Evolutionary conservation across 2,888 invertebrate genomes (phyloP), one percentile per base, ranked within the genome.

Genomic region (Sceliomorpha sp.): DNA sequence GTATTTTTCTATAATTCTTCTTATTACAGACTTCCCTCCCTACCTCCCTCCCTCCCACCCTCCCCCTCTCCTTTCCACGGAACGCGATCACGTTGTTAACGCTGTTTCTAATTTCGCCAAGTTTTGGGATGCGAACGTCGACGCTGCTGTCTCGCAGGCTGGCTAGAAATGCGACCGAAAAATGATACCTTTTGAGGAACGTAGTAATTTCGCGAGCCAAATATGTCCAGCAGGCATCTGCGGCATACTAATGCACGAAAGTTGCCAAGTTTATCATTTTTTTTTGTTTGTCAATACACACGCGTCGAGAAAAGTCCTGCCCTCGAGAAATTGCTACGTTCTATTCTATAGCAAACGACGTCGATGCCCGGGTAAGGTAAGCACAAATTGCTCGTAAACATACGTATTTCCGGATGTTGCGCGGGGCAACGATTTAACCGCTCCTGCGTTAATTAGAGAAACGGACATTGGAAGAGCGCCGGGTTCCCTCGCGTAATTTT

Each of bases 131-230:
- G 14, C 36, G 48, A 31, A 31, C 31, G 31, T 31, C 10, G 31
- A 31, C 9, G 31, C 31, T 12, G 32, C n/a, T n/a, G n/a, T n/a
- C n/a, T 32, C 32, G 13, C 32, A 7, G 14, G 32, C 32, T 6
- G 14, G 13, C 32, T 24, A 9, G 20, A 53, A 51, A 39, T 34
- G 37, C 60, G 51, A 45, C 45, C 60, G 51, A 42, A 50, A 60
- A 60, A 60, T 50, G 51, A 60, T 44, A 60, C 60, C 60, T 51
- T 37, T 45, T 39, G 24, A 24, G 27, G 17, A 55, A 56, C 44
- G 45, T 60, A 20, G 51, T 53, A 62, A 62, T 62, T 62, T 62
- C 36, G 17, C 26, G 40, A 15, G 6, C 47, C 42, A 2, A 31
- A 17, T 20, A 29, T 32, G 42, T 40, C 31, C 14, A 32, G 37